These are phyloP conservation scores for Staurois parvus DNA, from an alignment of 2,797 vertebrate species.

Conservation along the genomic window DNA sequence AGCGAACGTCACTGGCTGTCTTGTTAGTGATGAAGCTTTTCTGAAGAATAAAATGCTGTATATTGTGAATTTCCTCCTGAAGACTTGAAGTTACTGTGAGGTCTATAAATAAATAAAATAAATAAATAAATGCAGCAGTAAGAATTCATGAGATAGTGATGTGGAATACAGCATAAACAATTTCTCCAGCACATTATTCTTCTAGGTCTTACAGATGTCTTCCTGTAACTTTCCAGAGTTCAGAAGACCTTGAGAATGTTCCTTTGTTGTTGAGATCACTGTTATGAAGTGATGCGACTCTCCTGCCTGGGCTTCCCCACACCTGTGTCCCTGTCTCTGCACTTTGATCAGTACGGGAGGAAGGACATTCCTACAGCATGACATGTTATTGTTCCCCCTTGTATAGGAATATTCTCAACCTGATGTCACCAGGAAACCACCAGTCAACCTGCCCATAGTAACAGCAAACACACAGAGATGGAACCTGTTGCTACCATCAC, in stretches of 20 bases:
- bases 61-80: too few species aligned
- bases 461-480: neutral
- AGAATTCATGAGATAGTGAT: too few species aligned
- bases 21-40: too few species aligned
- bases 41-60: too few species aligned
- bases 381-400: constrained; percentile 18
- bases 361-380: constrained; percentile 52
- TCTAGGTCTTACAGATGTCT: neutral
- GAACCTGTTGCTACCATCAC: neutral
- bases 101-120: too few species aligned
- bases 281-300: neutral
- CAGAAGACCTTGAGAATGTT: constrained; percentile 4
- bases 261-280: constrained; percentile 8
- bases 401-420: constrained; percentile 1
- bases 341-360: constrained; percentile 36
- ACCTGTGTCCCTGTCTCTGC: constrained; percentile 42
- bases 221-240: neutral
- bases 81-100: too few species aligned
- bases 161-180: too few species aligned
- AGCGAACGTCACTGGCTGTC: too few species aligned
- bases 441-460: too few species aligned
- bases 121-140: too few species aligned
- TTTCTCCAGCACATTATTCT: too few species aligned
- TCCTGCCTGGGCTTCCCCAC: neutral
- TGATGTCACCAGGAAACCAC: constrained; percentile 31